Evolutionary conservation across 2,113 vertebrate species (phyloP).

Genomic region (Spea multiplicata): DNA sequence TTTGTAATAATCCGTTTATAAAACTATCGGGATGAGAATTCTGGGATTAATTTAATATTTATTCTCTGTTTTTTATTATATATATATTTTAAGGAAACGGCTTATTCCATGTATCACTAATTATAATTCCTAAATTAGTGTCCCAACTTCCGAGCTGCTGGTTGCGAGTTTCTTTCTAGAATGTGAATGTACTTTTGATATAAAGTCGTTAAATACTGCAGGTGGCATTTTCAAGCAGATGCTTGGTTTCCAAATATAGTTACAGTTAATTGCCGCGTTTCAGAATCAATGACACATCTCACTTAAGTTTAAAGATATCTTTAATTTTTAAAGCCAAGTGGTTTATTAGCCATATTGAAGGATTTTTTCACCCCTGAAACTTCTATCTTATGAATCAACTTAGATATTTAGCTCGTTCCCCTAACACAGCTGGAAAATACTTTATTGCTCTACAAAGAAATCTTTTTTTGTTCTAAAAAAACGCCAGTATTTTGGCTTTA

Average conservation of each 20-base stretch:
- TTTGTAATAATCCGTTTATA: no score
- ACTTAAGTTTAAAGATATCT: constrained; percentile 34
- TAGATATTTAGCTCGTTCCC: no score
- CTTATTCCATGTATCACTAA: background rate
- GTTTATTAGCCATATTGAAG: constrained; percentile 12
- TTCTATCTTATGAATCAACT: background rate
- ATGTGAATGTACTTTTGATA: constrained; percentile 14
- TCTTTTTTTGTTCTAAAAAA: no score
- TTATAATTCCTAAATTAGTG: background rate
- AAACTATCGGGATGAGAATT: no score
- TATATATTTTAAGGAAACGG: background rate
- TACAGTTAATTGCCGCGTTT: constrained; percentile 36
- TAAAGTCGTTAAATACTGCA: constrained; percentile 40
- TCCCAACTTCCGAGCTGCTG: constrained; percentile 6
- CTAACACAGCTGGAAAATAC: no score
- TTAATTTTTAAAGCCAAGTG: constrained; percentile 28
- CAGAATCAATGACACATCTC: constrained; percentile 43
- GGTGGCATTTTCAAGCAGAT: constrained; percentile 40
- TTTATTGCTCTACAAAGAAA: no score
- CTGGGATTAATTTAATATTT: no score
- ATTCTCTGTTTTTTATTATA: background rate
- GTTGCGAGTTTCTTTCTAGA: constrained; percentile 1
- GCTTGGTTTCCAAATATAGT: constrained; percentile 42
- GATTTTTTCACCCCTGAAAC: background rate
- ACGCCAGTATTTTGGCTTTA: no score